phyloP scores from a whole-genome alignment of 2,888 invertebrate genomes.

The Vanessa cardui region DNA sequence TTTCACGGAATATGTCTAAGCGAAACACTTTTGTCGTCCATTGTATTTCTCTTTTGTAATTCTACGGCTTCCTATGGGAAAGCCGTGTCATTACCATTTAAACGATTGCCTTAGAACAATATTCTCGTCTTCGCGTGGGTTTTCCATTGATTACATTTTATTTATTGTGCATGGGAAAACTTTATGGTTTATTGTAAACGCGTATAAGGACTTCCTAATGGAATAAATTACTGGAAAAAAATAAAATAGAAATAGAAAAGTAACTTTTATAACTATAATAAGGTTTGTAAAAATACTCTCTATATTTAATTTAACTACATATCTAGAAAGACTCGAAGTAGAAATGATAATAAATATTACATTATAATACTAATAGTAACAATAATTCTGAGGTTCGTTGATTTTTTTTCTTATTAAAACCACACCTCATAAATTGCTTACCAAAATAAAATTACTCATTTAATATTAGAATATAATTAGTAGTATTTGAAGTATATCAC shows the following conservation, averaged over 20 bases:
- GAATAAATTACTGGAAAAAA: constrained; percentile 1
- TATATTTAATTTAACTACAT: no score
- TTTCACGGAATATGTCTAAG: constrained; percentile 2
- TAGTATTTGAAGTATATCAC: no score
- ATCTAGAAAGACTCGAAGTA: no score
- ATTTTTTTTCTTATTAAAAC: no score
- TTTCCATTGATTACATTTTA: constrained; percentile 26
- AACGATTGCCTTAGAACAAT: constrained; percentile 29
- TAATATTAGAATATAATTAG: no score
- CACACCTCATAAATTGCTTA: no score
- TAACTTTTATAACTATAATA: neutral
- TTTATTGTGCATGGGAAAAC: constrained; percentile 27
- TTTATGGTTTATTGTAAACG: constrained; percentile 15
- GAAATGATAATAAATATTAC: no score
- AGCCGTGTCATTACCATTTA: constrained; percentile 37
- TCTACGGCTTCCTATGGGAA: constrained; percentile 54
- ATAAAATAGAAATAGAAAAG: neutral
- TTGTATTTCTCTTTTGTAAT: constrained; percentile 34
- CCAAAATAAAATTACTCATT: no score
- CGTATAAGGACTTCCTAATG: constrained; percentile 11
- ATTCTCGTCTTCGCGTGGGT: constrained; percentile 25
- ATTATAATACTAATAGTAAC: no score
- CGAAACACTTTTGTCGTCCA: constrained; percentile 15
- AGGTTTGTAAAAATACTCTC: neutral
- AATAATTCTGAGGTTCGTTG: no score